Conservation (phyloP, 2,888 invertebrate genomes). For the Anarsia innoxiella region DNA sequence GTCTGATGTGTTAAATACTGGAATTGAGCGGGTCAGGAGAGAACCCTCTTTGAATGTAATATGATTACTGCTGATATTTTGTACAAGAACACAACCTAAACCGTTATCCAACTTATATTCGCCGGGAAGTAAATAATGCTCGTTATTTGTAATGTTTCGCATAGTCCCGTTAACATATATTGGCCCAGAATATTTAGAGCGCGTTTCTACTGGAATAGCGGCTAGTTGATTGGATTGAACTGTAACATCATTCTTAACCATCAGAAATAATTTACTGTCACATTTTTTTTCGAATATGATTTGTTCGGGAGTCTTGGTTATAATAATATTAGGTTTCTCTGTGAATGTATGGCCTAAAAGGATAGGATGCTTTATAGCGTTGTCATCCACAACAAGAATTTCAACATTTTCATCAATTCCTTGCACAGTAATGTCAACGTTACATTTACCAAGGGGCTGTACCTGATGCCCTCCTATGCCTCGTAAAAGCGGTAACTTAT, state of each 20-base stretch:
- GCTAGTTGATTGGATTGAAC: neutral
- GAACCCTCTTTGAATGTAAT: neutral
- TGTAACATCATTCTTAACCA: too few species aligned
- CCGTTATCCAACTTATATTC: slow-evolving; percentile 1
- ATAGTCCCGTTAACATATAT: neutral
- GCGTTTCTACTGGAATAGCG: neutral
- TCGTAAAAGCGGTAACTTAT: too few species aligned
- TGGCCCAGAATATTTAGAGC: neutral
- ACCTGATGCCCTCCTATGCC: too few species aligned
- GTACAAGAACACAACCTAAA: neutral
- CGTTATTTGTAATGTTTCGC: neutral
- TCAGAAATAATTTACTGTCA: too few species aligned
- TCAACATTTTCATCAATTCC: neutral
- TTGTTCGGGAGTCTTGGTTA: neutral
- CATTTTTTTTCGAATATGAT: too few species aligned
- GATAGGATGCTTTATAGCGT: neutral
- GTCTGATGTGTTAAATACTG: neutral
- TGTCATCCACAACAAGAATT: slow-evolving; percentile 1
- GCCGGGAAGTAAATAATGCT: slow-evolving; percentile 6
- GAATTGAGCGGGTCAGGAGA: neutral
- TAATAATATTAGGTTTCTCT: neutral
- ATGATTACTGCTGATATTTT: neutral
- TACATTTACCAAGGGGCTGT: neutral
- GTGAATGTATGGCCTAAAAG: neutral
- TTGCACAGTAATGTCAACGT: too few species aligned